phyloP scores from a whole-genome alignment of 2,888 invertebrate genomes.

The Drosophila cracens region DNA sequence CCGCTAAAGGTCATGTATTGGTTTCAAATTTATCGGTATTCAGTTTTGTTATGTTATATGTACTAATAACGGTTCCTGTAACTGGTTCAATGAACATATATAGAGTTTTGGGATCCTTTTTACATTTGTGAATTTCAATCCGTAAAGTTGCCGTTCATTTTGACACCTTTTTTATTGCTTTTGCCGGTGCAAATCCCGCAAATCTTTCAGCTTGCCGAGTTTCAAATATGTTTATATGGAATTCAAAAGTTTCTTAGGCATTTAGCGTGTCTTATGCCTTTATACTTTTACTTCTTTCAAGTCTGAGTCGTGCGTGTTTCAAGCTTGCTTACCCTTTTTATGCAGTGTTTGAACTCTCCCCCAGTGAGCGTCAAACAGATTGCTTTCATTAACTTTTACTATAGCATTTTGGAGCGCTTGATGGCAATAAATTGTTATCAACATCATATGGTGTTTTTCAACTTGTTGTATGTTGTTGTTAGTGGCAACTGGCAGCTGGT shows the following conservation, averaged over 20 bases:
- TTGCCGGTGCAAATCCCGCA: neutral
- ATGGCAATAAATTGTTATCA: conserved; percentile 78
- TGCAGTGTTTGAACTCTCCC: conserved; percentile 26
- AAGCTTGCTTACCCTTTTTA: conserved; percentile 22
- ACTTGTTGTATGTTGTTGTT: conserved; percentile 31
- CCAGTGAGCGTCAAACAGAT: conserved; percentile 61
- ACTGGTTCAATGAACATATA: neutral
- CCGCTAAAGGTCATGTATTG: neutral
- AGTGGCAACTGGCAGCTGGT: conserved; percentile 41
- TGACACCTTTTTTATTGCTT: fast-evolving
- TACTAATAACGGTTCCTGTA: neutral
- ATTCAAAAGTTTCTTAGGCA: neutral
- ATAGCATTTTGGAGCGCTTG: conserved; percentile 74
- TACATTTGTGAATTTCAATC: neutral
- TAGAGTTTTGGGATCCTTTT: neutral
- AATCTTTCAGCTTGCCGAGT: neutral
- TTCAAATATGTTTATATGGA: neutral
- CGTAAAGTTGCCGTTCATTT: fast-evolving
- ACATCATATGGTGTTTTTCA: conserved; percentile 46
- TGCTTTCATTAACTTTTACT: conserved; percentile 80
- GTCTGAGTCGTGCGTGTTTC: neutral
- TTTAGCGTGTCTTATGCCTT: neutral
- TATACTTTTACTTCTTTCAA: neutral
- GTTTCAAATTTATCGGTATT: neutral
- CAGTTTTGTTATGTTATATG: neutral